These are phyloP conservation scores for Trissolcus basalis DNA, from an alignment of 1,140 invertebrate genomes.

Conservation along the genomic window DNA sequence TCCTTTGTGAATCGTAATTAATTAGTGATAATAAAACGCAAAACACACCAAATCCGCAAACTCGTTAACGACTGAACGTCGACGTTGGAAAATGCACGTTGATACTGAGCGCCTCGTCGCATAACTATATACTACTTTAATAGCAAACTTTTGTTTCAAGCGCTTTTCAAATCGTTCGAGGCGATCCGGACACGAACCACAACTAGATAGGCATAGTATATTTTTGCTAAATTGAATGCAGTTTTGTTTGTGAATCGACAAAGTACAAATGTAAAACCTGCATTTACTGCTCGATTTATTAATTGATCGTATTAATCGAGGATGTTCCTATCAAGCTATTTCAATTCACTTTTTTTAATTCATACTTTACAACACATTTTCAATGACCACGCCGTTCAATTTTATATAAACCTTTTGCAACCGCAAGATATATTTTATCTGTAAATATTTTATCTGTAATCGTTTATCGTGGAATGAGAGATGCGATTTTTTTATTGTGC, in stretches of 20 bases:
- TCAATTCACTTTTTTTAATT: neutral
- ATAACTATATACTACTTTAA: constrained; percentile 21
- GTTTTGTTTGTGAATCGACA: constrained; percentile 12
- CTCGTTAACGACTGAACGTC: constrained; percentile 8
- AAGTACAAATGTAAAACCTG: constrained; percentile 34
- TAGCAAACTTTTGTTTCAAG: constrained; percentile 33
- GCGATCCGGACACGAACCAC: constrained; percentile 3
- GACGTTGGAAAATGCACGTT: constrained; percentile 24
- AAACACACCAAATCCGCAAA: constrained; percentile 34
- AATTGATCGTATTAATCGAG: constrained; percentile 18
- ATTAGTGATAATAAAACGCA: constrained; percentile 19
- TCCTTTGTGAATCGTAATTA: constrained; percentile 30
- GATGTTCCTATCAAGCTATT: constrained; percentile 5
- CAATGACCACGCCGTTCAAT: neutral
- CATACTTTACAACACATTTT: neutral
- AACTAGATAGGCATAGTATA: constrained; percentile 1
- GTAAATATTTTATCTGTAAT: too few relatives aligned
- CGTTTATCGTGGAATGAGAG: too few relatives aligned
- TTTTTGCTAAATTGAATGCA: constrained; percentile 24
- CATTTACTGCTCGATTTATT: constrained; percentile 23
- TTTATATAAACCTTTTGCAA: neutral
- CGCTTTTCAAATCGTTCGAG: constrained; percentile 12
- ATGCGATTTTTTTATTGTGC: too few relatives aligned
- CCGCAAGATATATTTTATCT: too few relatives aligned
- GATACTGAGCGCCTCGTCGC: constrained; percentile 16